These are phyloP conservation scores for Atta colombica DNA, from an alignment of 1,140 invertebrate genomes.

Conservation along the genomic window DNA sequence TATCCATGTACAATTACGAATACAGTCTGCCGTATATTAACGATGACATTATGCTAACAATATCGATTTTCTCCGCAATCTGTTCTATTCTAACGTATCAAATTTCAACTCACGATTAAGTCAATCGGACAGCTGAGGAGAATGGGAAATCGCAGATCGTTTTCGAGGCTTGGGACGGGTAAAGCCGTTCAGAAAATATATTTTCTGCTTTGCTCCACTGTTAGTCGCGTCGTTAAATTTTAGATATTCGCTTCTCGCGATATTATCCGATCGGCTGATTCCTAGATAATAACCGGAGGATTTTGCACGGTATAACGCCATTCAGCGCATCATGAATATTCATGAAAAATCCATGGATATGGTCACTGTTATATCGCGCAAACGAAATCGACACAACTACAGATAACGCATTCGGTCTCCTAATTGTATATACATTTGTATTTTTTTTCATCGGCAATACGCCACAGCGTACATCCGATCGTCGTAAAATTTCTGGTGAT, in stretches of 20 bases:
- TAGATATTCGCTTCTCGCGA: constrained; percentile 36
- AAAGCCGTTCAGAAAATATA: constrained; percentile 45
- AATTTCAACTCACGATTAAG: constrained; percentile 11
- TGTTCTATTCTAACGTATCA: neutral
- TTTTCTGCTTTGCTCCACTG: constrained; percentile 20
- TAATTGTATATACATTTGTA: constrained; percentile 2
- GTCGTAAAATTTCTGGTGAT: constrained; percentile 27
- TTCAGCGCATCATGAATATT: constrained; percentile 72
- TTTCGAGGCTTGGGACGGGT: neutral
- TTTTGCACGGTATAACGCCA: constrained; percentile 35
- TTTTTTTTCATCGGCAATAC: constrained; percentile 14
- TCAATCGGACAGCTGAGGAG: neutral
- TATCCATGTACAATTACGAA: neutral
- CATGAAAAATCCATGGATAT: constrained; percentile 73
- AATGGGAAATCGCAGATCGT: neutral
- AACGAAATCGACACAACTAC: constrained; percentile 68
- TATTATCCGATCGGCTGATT: constrained; percentile 63
- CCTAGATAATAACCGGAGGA: constrained; percentile 60
- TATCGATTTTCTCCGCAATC: constrained; percentile 18
- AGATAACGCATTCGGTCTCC: constrained; percentile 62
- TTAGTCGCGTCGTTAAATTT: constrained; percentile 41
- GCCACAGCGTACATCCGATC: neutral
- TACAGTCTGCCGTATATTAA: neutral
- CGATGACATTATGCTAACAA: constrained; percentile 41
- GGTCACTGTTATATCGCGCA: constrained; percentile 68